phyloP scores from a whole-genome alignment of 1,140 invertebrate species.

The Leptinotarsa defecta region DNA sequence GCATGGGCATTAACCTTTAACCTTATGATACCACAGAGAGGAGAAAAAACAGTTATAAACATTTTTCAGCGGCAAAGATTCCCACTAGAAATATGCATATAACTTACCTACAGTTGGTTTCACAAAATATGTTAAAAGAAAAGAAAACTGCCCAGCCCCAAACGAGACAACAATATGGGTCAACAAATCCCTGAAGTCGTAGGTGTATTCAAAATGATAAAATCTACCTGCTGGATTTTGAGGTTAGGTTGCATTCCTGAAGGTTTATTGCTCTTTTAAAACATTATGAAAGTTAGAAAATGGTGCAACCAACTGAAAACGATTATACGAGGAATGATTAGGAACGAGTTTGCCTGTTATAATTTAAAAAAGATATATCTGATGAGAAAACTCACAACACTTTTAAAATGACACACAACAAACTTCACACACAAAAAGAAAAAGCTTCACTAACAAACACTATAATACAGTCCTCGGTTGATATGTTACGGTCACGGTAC shows the following conservation, averaged over 20 bases:
- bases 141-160: neutral
- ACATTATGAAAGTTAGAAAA: too few species aligned
- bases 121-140: neutral
- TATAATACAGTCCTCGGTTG: neutral
- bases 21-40: neutral
- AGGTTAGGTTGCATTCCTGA: conserved; percentile 3
- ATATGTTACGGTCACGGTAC: too few species aligned
- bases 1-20: conserved; percentile 27
- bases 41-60: neutral
- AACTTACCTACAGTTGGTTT: too few species aligned
- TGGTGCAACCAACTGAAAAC: too few species aligned
- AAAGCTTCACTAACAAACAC: neutral
- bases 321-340: too few species aligned
- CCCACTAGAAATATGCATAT: too few species aligned
- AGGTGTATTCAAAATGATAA: neutral
- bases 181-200: neutral
- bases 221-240: conserved; percentile 1
- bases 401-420: neutral
- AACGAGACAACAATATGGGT: neutral
- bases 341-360: too few species aligned
- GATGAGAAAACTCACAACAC: neutral
- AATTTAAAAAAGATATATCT: neutral
- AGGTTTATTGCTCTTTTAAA: neutral
- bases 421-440: neutral
- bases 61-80: too few species aligned